phyloP scores from a whole-genome alignment of 2,797 vertebrate species.

The Darevskia mixta region DNA sequence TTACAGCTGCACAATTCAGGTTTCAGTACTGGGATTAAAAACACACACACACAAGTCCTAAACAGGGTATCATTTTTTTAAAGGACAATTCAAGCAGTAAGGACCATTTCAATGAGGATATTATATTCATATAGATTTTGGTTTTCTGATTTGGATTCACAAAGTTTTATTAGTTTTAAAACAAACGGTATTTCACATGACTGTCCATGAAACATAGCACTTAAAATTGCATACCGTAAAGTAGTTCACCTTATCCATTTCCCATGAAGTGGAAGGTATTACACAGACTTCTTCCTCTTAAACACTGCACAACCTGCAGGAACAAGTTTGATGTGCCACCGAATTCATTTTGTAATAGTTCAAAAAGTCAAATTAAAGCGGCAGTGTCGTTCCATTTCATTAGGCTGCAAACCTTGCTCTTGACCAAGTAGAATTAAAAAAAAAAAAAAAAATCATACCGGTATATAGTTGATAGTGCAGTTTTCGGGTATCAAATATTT shows the following conservation, averaged over 20 bases:
- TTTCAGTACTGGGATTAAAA: background rate
- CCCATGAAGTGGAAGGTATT: background rate
- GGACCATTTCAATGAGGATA: background rate
- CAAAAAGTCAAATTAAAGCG: background rate
- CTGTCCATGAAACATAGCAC: background rate
- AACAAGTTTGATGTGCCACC: background rate
- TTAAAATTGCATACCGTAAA: background rate
- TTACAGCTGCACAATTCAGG: background rate
- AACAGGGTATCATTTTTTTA: background rate
- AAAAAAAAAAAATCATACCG: too few species aligned
- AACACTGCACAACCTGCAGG: too few species aligned
- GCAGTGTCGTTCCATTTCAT: background rate
- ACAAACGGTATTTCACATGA: background rate
- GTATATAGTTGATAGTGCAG: too few species aligned
- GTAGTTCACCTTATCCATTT: background rate
- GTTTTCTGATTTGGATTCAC: background rate
- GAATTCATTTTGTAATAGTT: background rate
- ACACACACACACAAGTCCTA: too few species aligned
- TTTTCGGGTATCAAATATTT: too few species aligned
- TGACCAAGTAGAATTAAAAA: background rate
- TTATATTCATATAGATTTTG: background rate
- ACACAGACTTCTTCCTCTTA: background rate
- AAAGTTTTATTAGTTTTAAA: background rate
- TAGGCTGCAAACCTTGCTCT: slow-evolving; percentile 4
- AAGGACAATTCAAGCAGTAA: background rate